Percentiles rank a stretch among this genome's conserved stretches.
These are phyloP conservation scores for Drosophila bocki DNA, from an alignment of 1,140 invertebrate genomes.

Conservation along the genomic window DNA sequence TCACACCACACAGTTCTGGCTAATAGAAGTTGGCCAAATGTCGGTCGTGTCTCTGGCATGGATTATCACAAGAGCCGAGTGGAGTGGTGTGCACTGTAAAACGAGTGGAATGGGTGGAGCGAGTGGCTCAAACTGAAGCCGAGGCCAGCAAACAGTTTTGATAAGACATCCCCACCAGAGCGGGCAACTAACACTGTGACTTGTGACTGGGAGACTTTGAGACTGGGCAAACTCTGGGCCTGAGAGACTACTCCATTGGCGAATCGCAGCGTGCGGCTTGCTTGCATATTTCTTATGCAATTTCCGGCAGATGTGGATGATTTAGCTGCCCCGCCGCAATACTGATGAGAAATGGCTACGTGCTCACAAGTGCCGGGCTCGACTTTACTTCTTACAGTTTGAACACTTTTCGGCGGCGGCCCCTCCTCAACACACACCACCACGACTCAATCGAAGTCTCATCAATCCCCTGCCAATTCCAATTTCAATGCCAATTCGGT, in stretches of 20 bases:
- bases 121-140: slow-evolving; percentile 38
- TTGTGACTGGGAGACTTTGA: slow-evolving; percentile 1
- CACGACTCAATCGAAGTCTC: slow-evolving; percentile 22
- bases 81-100: slow-evolving; percentile 15
- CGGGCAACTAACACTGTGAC: slow-evolving; percentile 2
- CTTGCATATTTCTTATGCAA: slow-evolving; percentile 81
- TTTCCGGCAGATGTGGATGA: slow-evolving; percentile 83
- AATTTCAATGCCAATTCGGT: slow-evolving; percentile 26
- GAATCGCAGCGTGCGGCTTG: slow-evolving; percentile 58
- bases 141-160: slow-evolving; percentile 36
- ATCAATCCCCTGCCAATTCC: slow-evolving; percentile 29
- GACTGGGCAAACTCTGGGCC: slow-evolving; percentile 6
- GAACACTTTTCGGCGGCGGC: slow-evolving; percentile 3
- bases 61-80: slow-evolving; percentile 61
- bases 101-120: slow-evolving; percentile 18
- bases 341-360: slow-evolving; percentile 67
- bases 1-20: slow-evolving; percentile 31
- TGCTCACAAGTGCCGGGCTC: slow-evolving; percentile 43
- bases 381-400: slow-evolving; percentile 13
- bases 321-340: slow-evolving; percentile 57
- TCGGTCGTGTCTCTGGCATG: slow-evolving; percentile 70
- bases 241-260: slow-evolving; percentile 20
- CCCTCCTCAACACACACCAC: slow-evolving; percentile 13
- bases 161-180: slow-evolving; percentile 44
- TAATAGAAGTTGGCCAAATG: slow-evolving; percentile 73